Base-by-base conservation (phyloP, 1,140 invertebrate species). In the Sitodiplosis mosellana region DNA sequence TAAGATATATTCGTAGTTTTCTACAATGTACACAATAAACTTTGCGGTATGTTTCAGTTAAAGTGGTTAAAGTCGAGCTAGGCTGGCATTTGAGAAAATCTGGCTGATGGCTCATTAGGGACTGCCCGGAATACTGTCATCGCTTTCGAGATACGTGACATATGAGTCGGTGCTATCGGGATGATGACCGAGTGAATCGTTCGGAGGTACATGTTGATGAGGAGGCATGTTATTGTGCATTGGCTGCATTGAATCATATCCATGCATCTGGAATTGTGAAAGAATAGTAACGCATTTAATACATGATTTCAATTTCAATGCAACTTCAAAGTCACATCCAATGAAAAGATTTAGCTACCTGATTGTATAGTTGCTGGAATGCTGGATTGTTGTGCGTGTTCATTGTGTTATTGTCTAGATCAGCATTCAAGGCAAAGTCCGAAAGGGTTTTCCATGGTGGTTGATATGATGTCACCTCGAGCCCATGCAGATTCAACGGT, bases 381-480 rank as follows among this genome's bases (percentile, higher is more conserved):
- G 91, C 87, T 7, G 90, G 87, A 48, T 81, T 77, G 56, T 81
- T 80, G 12, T 85, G 79, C 57, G 86, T 84, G 56, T 87, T 77
- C 19, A 70, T 68, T 17, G 70, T 69, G 34, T 73, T 65, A 56
- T 78, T 69, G 51, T 96, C 91, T 10, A 94, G 72, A 66, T 94
- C 90, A 2, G 87, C 85, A 64, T 94, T 87, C 52, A 93, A 77
- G 46, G 90, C 91, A 69, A 94, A 96, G 60, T 96, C 91, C 27
- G 83, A 84, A 15, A 96, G 77, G 38, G 90, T 87, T 70, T 96
- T 95, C 92, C 91, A 96, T 11, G 89, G 91, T 37, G 91, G 90
- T 68, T 95, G 91, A 72, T 96, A 96, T 49, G 85, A 87, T 56
- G 91, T 88, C 27, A 96, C 90, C 65, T 93, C 87, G 33, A 92